Evolutionary conservation across 1,140 invertebrate genomes (phyloP).

Genomic region (Triops cancriformis): DNA sequence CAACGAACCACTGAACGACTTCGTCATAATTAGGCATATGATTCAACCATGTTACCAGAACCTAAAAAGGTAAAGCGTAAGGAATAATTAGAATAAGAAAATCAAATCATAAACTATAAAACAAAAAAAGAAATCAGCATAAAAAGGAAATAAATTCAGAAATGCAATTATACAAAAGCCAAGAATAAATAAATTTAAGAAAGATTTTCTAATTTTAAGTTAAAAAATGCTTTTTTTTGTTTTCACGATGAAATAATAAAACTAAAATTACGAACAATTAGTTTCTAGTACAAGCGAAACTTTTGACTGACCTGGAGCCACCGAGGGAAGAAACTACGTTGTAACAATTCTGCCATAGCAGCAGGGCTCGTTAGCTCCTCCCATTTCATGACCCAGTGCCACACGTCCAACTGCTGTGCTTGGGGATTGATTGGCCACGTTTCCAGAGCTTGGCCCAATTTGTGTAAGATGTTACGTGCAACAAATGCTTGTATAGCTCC

Average conservation of each 20-base stretch:
- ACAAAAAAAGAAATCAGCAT: constrained; percentile 31
- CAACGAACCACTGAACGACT: constrained; percentile 76
- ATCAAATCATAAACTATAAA: constrained; percentile 36
- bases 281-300: too few relatives aligned
- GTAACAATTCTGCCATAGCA: constrained; percentile 29
- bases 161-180: not conserved
- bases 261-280: too few relatives aligned
- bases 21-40: constrained; percentile 72
- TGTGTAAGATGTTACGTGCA: constrained; percentile 82
- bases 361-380: constrained; percentile 52
- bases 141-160: constrained; percentile 2
- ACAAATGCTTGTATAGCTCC: constrained; percentile 77
- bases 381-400: constrained; percentile 85
- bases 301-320: constrained; percentile 58
- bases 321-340: constrained; percentile 63
- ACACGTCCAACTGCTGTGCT: constrained; percentile 57
- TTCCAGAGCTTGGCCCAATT: constrained; percentile 63
- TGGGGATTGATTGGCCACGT: constrained; percentile 77
- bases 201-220: too few relatives aligned
- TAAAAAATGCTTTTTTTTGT: too few relatives aligned
- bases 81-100: too few relatives aligned
- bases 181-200: not conserved
- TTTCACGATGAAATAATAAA: too few relatives aligned
- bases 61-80: too few relatives aligned
- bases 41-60: constrained; percentile 69